phyloP scores from a whole-genome alignment of 1,140 invertebrate species.

The Telenomus remus region DNA sequence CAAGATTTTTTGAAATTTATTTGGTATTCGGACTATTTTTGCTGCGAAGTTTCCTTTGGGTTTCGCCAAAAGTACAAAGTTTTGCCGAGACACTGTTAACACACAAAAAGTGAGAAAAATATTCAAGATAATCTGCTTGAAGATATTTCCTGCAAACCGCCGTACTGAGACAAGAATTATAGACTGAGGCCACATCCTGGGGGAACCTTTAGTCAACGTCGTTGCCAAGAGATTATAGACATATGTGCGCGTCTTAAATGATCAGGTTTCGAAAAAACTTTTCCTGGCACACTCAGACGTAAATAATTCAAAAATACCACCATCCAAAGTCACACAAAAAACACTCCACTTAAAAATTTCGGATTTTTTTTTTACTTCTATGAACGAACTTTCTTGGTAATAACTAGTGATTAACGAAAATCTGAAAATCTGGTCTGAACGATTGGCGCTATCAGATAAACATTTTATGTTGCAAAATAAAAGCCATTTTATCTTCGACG shows the following conservation, averaged over 20 bases:
- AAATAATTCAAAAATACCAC: too few relatives aligned
- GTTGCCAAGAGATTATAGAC: conserved; percentile 49
- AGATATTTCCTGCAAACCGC: conserved; percentile 56
- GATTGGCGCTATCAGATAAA: neutral
- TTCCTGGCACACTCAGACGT: too few relatives aligned
- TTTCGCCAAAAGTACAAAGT: conserved; percentile 52
- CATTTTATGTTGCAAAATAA: conserved; percentile 6
- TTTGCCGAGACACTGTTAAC: conserved; percentile 46
- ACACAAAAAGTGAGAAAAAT: conserved; percentile 51
- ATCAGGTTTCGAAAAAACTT: conserved; percentile 13
- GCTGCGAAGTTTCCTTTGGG: conserved; percentile 47
- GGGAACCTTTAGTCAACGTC: conserved; percentile 48
- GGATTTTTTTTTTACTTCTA: too few relatives aligned
- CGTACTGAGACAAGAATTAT: conserved; percentile 60
- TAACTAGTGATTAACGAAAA: too few relatives aligned
- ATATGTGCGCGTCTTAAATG: conserved; percentile 21
- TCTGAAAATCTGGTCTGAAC: too few relatives aligned
- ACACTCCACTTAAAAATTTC: too few relatives aligned
- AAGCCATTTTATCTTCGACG: conserved; percentile 19
- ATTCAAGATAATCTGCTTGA: conserved; percentile 61
- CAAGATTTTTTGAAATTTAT: conserved; percentile 55
- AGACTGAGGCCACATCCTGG: conserved; percentile 37
- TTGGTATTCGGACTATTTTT: conserved; percentile 47
- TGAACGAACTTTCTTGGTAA: too few relatives aligned
- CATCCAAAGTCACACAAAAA: too few relatives aligned